Evolutionary conservation across 2,113 vertebrate species (phyloP).

Genomic region (Coptodon bakossiorum): DNA sequence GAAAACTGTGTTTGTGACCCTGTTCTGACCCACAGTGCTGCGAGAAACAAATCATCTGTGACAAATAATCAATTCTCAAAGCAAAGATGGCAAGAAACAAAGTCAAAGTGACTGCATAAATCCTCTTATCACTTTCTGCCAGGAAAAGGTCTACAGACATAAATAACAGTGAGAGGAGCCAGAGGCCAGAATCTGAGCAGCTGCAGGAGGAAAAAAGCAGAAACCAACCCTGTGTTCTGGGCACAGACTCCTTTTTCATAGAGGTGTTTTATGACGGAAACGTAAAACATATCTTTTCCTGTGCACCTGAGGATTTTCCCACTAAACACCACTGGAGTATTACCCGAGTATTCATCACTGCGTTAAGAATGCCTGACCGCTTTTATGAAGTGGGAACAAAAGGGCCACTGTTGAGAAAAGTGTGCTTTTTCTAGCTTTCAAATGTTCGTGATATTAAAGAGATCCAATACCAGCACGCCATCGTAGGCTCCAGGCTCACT

Average conservation of each 20-base stretch:
- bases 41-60: not conserved
- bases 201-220: not conserved
- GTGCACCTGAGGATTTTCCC: not conserved
- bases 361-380: not conserved
- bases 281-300: not conserved
- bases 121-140: not conserved
- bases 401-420: not conserved
- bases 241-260: not conserved
- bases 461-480: slow-evolving; percentile 82
- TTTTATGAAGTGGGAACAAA: not conserved
- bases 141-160: not conserved
- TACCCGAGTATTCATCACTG: not conserved
- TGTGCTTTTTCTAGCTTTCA: not conserved
- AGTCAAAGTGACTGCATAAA: not conserved
- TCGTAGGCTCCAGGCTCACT: slow-evolving; percentile 92
- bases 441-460: not conserved
- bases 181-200: not conserved
- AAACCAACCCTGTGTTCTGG: not conserved
- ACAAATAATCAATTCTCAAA: not conserved
- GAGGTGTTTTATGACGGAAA: not conserved
- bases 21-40: not conserved
- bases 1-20: not conserved
- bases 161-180: not conserved
- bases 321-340: not conserved
- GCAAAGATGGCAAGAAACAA: not conserved